Evolutionary conservation across 2,888 invertebrate genomes (phyloP).

Genomic region (Tetragonisca angustula): DNA sequence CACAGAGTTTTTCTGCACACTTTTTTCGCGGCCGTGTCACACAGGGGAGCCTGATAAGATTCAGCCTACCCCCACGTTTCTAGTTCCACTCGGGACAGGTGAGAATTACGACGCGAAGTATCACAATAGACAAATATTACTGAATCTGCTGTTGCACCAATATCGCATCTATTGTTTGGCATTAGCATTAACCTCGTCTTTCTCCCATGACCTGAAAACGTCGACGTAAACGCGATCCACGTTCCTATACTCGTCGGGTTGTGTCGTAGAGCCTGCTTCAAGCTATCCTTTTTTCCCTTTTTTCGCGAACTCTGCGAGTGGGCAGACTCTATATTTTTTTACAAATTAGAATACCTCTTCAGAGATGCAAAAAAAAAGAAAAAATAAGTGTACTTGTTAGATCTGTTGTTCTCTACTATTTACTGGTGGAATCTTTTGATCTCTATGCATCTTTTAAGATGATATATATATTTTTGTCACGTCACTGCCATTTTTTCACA

Average conservation of each 20-base stretch:
- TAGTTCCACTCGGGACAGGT: not conserved
- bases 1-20: not conserved
- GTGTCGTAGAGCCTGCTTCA: slow-evolving; percentile 17
- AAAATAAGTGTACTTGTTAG: not conserved
- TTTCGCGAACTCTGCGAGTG: not conserved
- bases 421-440: not conserved
- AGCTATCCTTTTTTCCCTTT: not conserved
- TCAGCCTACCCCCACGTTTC: not conserved
- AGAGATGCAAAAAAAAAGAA: too few relatives aligned
- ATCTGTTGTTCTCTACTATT: not conserved
- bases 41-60: not conserved
- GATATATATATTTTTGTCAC: not conserved
- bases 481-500: slow-evolving; percentile 8
- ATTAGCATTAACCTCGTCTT: slow-evolving; percentile 8
- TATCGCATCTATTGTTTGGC: slow-evolving; percentile 9
- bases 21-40: slow-evolving; percentile 1
- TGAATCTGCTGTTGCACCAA: slow-evolving; percentile 16
- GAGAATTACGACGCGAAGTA: slow-evolving; percentile 12
- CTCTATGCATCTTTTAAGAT: not conserved
- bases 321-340: not conserved
- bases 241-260: slow-evolving; percentile 17
- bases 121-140: slow-evolving; percentile 17
- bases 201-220: slow-evolving; percentile 22
- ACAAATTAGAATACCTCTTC: not conserved
- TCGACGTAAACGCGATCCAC: not conserved